These are phyloP conservation scores for Drosophila nigrodunni DNA, from an alignment of 1,140 invertebrate genomes.

Conservation along the genomic window DNA sequence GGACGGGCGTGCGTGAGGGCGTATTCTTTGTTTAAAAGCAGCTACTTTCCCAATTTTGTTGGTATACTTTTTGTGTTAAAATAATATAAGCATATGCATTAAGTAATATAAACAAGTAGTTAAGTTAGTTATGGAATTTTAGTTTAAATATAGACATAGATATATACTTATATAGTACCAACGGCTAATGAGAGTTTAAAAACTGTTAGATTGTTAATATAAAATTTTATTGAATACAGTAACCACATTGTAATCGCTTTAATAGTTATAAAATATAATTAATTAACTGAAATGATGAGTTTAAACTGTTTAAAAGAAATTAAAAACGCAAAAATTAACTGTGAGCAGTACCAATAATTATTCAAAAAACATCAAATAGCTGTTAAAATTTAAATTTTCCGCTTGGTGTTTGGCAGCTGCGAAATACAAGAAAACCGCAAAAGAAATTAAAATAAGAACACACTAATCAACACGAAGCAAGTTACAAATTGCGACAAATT, in stretches of 20 bases:
- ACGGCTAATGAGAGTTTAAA: too few relatives aligned
- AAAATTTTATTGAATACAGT: too few relatives aligned
- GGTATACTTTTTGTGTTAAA: neutral
- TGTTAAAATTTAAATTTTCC: neutral
- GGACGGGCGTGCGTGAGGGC: neutral
- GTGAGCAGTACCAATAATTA: neutral
- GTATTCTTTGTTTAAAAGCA: neutral
- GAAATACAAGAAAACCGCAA: neutral
- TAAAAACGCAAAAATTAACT: neutral
- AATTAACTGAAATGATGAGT: too few relatives aligned
- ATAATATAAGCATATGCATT: neutral
- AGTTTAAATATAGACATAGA: too few relatives aligned
- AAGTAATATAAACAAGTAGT: neutral
- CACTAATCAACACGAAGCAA: constrained; percentile 37
- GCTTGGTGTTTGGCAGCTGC: neutral
- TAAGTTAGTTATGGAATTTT: too few relatives aligned
- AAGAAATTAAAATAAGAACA: constrained; percentile 1
- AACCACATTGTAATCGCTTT: too few relatives aligned
- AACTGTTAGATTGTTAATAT: too few relatives aligned
- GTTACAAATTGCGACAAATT: constrained; percentile 68
- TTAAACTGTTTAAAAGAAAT: too few relatives aligned
- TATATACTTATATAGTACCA: too few relatives aligned
- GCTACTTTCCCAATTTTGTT: constrained; percentile 6
- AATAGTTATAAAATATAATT: too few relatives aligned
- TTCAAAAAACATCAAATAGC: neutral